Conservation (phyloP, 1,140 invertebrate genomes). For the Scaptomyza hsui region DNA sequence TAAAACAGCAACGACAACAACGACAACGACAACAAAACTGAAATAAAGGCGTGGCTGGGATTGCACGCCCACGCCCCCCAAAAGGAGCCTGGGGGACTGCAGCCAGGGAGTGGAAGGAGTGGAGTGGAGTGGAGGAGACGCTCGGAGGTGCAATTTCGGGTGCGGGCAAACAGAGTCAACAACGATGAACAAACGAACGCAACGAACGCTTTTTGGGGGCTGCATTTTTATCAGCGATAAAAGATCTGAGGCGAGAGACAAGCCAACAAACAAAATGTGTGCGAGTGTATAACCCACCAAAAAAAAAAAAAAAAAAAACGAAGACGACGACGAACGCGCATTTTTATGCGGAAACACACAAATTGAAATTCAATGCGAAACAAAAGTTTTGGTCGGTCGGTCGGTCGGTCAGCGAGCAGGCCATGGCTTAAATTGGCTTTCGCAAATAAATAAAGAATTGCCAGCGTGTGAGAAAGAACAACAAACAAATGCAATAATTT, state of each 20-base stretch:
- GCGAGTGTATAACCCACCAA: conserved; percentile 57
- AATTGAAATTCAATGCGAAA: conserved; percentile 81
- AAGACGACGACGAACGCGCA: conserved; percentile 25
- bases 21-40: conserved; percentile 37
- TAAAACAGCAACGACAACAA: conserved; percentile 64
- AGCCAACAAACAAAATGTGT: conserved; percentile 4
- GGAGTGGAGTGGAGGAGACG: no score
- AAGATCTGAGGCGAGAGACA: conserved; percentile 56
- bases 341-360: conserved; percentile 80
- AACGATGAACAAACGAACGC: not conserved
- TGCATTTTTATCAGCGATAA: conserved; percentile 74
- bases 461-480: conserved; percentile 30
- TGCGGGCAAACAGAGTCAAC: conserved; percentile 27
- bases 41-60: conserved; percentile 54
- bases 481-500: conserved; percentile 27
- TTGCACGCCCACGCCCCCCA: conserved; percentile 58
- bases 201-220: conserved; percentile 24
- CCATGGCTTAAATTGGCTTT: conserved; percentile 71
- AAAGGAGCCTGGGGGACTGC: not conserved
- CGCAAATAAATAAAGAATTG: conserved; percentile 74
- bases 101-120: conserved; percentile 41
- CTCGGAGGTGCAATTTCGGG: conserved; percentile 23
- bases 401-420: not conserved
- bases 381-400: conserved; percentile 43
- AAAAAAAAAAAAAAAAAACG: conserved; percentile 77